Evolutionary conservation across 2,888 invertebrate genomes (phyloP).

Genomic region (Taphrorychus bicolor): DNA sequence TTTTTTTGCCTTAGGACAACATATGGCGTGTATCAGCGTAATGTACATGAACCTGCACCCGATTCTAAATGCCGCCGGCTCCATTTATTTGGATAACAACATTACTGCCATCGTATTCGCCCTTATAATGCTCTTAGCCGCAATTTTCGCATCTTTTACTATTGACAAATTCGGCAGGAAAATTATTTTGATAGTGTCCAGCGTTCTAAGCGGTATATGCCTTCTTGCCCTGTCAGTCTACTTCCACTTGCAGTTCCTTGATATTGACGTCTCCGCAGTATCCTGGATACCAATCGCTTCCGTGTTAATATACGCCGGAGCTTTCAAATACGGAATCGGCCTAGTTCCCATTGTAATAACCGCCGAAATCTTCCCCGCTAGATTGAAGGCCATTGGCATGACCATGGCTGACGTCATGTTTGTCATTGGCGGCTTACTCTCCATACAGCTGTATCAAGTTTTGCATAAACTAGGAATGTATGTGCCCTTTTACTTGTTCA

Average conservation of each 20-base stretch:
- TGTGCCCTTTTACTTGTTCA: constrained; percentile 55
- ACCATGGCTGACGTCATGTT: constrained; percentile 55
- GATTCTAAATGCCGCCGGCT: constrained; percentile 53
- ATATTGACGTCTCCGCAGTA: constrained; percentile 45
- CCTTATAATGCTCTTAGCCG: constrained; percentile 53
- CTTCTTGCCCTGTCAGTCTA: constrained; percentile 53
- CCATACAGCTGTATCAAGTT: constrained; percentile 53
- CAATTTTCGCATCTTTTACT: constrained; percentile 50
- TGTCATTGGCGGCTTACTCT: constrained; percentile 51
- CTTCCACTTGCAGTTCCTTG: constrained; percentile 51
- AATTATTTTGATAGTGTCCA: constrained; percentile 51
- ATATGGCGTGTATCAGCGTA: constrained; percentile 56
- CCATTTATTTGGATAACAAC: constrained; percentile 50
- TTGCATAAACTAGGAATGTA: constrained; percentile 51
- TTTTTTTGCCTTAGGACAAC: constrained; percentile 46
- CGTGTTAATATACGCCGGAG: constrained; percentile 53
- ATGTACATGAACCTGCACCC: constrained; percentile 57
- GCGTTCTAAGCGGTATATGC: constrained; percentile 52
- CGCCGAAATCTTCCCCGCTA: constrained; percentile 56
- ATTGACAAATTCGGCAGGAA: constrained; percentile 56
- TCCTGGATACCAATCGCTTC: constrained; percentile 52
- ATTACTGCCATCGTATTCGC: constrained; percentile 55
- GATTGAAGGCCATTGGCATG: constrained; percentile 57
- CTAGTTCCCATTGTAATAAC: constrained; percentile 57
- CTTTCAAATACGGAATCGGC: constrained; percentile 56